phyloP scores from a whole-genome alignment of 2,113 vertebrate species.

The Thunnus thynnus region DNA sequence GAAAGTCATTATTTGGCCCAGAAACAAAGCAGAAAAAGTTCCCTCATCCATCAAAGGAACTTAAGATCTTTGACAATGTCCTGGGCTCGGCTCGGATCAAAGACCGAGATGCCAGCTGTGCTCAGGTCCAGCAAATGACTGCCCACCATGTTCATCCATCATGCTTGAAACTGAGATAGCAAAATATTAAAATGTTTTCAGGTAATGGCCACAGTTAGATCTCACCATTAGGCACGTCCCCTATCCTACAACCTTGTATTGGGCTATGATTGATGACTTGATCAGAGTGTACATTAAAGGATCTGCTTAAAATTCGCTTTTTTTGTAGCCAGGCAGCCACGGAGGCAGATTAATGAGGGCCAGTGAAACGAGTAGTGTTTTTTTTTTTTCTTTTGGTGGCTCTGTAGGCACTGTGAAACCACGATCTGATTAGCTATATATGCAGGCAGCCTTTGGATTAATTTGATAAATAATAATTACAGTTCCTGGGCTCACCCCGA shows the following conservation, averaged over 20 bases:
- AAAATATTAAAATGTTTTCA: slow-evolving; percentile 76
- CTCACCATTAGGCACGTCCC: slow-evolving; percentile 59
- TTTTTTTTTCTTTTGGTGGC: slow-evolving; percentile 38
- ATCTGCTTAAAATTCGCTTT: slow-evolving; percentile 71
- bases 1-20: slow-evolving; percentile 70
- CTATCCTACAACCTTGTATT: slow-evolving; percentile 57
- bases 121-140: slow-evolving; percentile 63
- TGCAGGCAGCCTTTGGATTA: slow-evolving; percentile 35
- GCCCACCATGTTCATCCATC: slow-evolving; percentile 71
- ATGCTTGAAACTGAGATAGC: slow-evolving; percentile 65
- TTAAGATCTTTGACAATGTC: slow-evolving; percentile 74
- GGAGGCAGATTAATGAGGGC: slow-evolving; percentile 63
- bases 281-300: slow-evolving; percentile 63
- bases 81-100: slow-evolving; percentile 56
- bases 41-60: slow-evolving; percentile 77
- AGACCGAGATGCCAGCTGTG: slow-evolving; percentile 49
- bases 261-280: slow-evolving; percentile 77
- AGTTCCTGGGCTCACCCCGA: slow-evolving; percentile 24
- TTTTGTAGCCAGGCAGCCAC: slow-evolving; percentile 46
- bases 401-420: slow-evolving; percentile 39
- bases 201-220: slow-evolving; percentile 71
- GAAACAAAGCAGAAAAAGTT: slow-evolving; percentile 73
- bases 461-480: slow-evolving; percentile 62
- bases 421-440: slow-evolving; percentile 37
- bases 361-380: slow-evolving; percentile 30